Evolutionary conservation across 1,140 invertebrate genomes (phyloP), one percentile per base, ranked within the genome.

Genomic region (Drosophila prosaltans): DNA sequence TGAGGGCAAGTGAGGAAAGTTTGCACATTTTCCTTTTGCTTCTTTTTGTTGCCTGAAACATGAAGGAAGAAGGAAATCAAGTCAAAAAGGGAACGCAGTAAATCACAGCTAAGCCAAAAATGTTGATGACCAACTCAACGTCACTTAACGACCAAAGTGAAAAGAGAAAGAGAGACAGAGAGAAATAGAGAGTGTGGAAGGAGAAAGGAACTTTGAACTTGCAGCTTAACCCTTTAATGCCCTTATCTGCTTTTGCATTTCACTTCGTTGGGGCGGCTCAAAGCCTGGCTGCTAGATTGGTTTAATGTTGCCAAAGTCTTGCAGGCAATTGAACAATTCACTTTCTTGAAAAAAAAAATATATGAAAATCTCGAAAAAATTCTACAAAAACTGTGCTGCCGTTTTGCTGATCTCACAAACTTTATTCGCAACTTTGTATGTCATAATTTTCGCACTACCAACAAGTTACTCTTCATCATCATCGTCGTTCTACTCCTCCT

Each of bases 161-260:
- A 41, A 26, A 43, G 28, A 10, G 26, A 16, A 2, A 26, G n/a
- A 16, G n/a, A 48, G 41, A 63, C 3, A 21, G 43, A 28, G 45
- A 40, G 41, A 11, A 41, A 40, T 26, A 40, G 3, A 41, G 16
- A 39, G 2, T 24, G 57, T 16, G n/a, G n/a, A 32, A 36, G 28
- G 30, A 32, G 41, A 60, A 16, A 43, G 2, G 72, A 86, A 88
- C 82, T 88, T 88, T 86, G 82, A 86, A 86, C 82, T 88, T 88
- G 82, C 80, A 74, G 73, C 80, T 88, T 89, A 88, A 89, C 80
- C 84, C 83, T 69, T 89, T 89, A 89, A 89, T 74, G 68, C 83
- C 73, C 58, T 82, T 88, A 88, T 88, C 83, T 80, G 73, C 77
- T 74, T 83, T 89, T 66, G 57, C 83, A 88, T 89, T 88, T 89